Base-by-base conservation (phyloP, 2,888 invertebrate genomes). In the Empis stercorea region DNA sequence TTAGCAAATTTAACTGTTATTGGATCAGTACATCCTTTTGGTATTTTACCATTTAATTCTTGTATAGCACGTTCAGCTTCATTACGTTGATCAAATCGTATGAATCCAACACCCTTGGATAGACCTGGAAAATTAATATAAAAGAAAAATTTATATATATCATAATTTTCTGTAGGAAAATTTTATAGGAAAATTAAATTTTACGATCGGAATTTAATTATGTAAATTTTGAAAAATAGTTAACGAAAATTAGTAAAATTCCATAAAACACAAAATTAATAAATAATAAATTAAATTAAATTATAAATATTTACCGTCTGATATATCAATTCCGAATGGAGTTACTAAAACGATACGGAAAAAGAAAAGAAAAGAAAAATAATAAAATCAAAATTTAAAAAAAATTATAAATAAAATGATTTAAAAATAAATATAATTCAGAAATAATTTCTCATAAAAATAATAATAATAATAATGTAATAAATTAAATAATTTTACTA, bases 1-100 rank as follows among this genome's bases (percentile, higher is more conserved):
- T 93, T 92, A 58, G 92, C 92, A 71, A 92, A 93, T 73, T 93
- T 93, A 61, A 92, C 92, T 55, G 91, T 91, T 64, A 92, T 87
- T 50, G 89, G 88, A 70, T 92, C 92, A 55, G 84, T 77, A 47
- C 85, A 85, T 52, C 87, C 87, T 63, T 88, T 85, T 30, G 92
- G 92, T 64, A 87, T 83, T 59, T 86, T 86, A 54, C 91, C 89
- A 71, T 93, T 89, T 62, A 93, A 72, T 70, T 89, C 87, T 68
- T 87, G 84, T 62, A 93, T 93, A 51, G 92, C 92, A 47, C 85
- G 76, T 67, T 93, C 92, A 45, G 93, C 93, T 68, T 93, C 92
- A 59, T 81, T 78, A 59, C 91, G 81, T 72, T 89, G 88, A 72
- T 93, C 92, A 73, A 91, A 93, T 55, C 92, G 81, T 62, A 93